phyloP scores from a whole-genome alignment of 2,797 vertebrate species.

The Pseudomugil gertrudae region DNA sequence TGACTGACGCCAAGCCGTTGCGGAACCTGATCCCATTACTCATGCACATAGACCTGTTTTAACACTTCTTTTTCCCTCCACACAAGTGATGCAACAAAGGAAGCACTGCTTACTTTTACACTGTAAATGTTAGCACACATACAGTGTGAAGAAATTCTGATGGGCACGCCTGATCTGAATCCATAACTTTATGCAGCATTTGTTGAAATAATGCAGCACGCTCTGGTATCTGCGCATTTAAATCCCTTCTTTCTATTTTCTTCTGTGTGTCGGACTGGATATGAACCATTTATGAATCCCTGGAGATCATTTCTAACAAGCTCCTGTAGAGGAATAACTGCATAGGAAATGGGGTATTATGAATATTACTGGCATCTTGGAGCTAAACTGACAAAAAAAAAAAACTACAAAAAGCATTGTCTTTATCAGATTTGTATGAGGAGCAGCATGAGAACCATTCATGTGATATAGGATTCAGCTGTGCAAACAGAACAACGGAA shows the following conservation, averaged over 20 bases:
- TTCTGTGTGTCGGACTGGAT: constrained; percentile 39
- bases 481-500: constrained; percentile 52
- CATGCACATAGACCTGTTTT: constrained; percentile 68
- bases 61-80: constrained; percentile 51
- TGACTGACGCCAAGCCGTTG: constrained; percentile 63
- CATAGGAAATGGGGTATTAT: constrained; percentile 47
- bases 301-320: constrained; percentile 44
- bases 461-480: constrained; percentile 51
- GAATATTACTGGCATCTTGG: constrained; percentile 44
- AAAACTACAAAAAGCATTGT: constrained; percentile 20
- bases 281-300: constrained; percentile 61
- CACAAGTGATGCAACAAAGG: constrained; percentile 61
- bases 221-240: constrained; percentile 29
- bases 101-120: constrained; percentile 32
- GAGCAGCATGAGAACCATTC: constrained; percentile 13
- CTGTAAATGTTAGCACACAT: constrained; percentile 58
- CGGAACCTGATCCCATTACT: constrained; percentile 63
- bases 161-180: constrained; percentile 40
- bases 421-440: constrained; percentile 34
- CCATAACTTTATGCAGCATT: constrained; percentile 30
- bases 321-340: constrained; percentile 47
- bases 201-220: constrained; percentile 27
- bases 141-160: constrained; percentile 28
- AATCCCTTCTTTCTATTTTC: constrained; percentile 54
- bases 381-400: constrained; percentile 38